Evolutionary conservation across 1,140 invertebrate species (phyloP), one percentile per base, ranked within the genome.

Genomic region (Hyphantria cunea): DNA sequence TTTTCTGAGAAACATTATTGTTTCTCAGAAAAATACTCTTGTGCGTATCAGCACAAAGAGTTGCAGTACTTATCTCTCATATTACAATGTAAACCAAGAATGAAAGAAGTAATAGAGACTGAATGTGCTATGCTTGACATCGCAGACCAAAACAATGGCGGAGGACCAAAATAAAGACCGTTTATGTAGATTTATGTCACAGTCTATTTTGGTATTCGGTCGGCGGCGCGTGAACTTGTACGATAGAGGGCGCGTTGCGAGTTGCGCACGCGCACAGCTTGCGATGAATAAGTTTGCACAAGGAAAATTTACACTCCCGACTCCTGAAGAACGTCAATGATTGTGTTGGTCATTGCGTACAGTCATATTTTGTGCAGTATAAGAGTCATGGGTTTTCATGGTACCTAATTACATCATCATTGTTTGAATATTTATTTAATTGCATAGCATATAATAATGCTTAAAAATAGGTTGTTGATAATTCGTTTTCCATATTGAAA

Each of bases 141-240:
- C 41, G 41, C 52, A 55, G 41, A 55, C 41, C 70, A 68, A 68
- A 70, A 82, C 73, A 78, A 76, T 78, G 65, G 66, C 42, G 63
- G 64, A 54, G 56, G 56, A 72, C 81, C 49, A 64, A 86, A 83
- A 84, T 84, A 84, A 80, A 79, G 72, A 72, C 76, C 78, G 83
- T 85, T 89, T 86, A 86, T 85, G 82, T 78, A 85, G 80, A 86
- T 89, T 86, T 85, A 85, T 85, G 83, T 89, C 84, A 85, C 74
- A 74, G 52, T 85, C 81, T 86, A 89, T 89, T 86, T 86, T 73
- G 42, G 74, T 74, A 78, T 49, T 66, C 71, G 74, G 65, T 58
- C 66, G 72, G 69, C 72, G 51, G 64, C 60, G 73, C 78, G 73
- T 85, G 78, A 84, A 81, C 78, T 85, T 85, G 80, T 62, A 58